Evolutionary conservation across 2,113 vertebrate species (phyloP).

Genomic region (Varanus salvator): DNA sequence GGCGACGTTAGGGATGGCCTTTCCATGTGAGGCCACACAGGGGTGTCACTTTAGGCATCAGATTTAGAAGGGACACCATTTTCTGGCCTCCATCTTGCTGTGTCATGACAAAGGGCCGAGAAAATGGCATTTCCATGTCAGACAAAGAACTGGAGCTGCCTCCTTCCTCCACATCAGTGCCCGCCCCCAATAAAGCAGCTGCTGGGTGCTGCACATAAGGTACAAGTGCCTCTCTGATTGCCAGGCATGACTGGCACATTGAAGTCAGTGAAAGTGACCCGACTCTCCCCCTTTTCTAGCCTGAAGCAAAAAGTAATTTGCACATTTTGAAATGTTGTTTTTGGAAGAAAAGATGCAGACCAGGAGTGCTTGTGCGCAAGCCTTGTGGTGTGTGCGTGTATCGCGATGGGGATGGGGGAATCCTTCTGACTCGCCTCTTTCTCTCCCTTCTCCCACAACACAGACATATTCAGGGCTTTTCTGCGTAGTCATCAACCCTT

Average conservation of each 20-base stretch:
- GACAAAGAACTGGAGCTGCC: not conserved
- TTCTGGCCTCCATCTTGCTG: not conserved
- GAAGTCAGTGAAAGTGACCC: not conserved
- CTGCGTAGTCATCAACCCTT: slow-evolving; percentile 93
- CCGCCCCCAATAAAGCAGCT: not conserved
- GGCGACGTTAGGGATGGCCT: not conserved
- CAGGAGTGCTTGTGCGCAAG: not conserved
- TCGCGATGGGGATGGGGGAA: not conserved
- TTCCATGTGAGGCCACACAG: not conserved
- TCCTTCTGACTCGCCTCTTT: not conserved
- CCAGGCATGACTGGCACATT: not conserved
- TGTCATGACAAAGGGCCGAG: not conserved
- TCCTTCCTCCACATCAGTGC: too few species aligned
- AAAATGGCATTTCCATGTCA: not conserved
- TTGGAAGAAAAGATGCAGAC: not conserved
- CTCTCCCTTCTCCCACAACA: not conserved
- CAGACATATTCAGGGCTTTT: slow-evolving; percentile 94
- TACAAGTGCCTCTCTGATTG: not conserved
- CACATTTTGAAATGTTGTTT: not conserved
- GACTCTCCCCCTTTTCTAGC: not conserved
- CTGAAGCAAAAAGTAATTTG: not conserved
- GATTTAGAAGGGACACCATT: not conserved
- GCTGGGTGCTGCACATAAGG: not conserved
- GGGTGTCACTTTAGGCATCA: not conserved
- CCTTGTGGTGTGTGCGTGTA: not conserved